Base-by-base conservation (phyloP, 1,140 invertebrate genomes). In the Drosophila repleta region DNA sequence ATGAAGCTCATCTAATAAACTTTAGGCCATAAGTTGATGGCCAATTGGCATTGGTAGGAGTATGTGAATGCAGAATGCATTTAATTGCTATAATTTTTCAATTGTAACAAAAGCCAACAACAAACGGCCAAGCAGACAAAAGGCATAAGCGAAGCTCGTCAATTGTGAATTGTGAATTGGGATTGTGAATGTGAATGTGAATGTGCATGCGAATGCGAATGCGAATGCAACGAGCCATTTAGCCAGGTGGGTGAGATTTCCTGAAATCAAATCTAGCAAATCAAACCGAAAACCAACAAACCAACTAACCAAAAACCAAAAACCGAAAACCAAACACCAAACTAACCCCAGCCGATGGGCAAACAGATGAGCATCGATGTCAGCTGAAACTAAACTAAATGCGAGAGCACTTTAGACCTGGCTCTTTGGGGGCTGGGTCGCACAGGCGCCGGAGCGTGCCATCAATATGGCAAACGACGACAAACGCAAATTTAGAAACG, bases 221-320 rank as follows among this genome's bases (percentile, higher is more conserved):
- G 67, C 62, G 77, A 76, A 79, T 71, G 81, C 74, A 78, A 53
- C 63, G 69, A 71, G 72, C 74, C 74, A 74, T 76, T 69, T 55
- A 70, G 81, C 57, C 64, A 85, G 68, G 76, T 77, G 72, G 57
- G 55, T 45, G 57, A 55, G 76, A 83, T 87, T 87, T 87, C 83
- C 83, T 90, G 85, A 90, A 90, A 90, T 90, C 85, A 85, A 90
- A 90, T 90, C 85, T 90, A 90, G 87, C 87, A 87, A 90, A 85
- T 90, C 87, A 85, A 73, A 88, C 83, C 83, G 69, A 84, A 84
- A 68, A 61, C 72, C 69, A 80, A 52, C 69, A 48, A n/a, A n/a
- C n/a, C n/a, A n/a, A n/a, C n/a, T n/a, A n/a, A 88, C 82, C 71
- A 43, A 29, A 85, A 72, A 76, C 76, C 51, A 68, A 84, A 84